Percentiles rank a stretch among this genome's conserved stretches.
These are phyloP conservation scores for Barypeithes pellucidus DNA, from an alignment of 2,888 invertebrate species.

Conservation along the genomic window DNA sequence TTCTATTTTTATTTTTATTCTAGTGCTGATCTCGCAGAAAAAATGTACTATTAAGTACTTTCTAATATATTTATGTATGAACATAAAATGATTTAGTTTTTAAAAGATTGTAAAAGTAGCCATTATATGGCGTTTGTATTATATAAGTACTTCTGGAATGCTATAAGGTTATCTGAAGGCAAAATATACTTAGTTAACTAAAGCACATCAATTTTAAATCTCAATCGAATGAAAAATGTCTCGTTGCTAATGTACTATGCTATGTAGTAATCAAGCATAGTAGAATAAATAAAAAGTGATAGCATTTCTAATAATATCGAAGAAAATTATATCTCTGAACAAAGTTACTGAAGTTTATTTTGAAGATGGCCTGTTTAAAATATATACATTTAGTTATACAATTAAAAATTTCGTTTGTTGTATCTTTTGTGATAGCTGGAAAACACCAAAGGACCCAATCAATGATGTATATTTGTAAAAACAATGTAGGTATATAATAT, in stretches of 20 bases:
- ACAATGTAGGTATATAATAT: conserved; percentile 16
- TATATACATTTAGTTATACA: neutral
- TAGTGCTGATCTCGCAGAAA: conserved; percentile 25
- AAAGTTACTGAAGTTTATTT: neutral
- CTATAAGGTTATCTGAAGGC: neutral
- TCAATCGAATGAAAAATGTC: no score
- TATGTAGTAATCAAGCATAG: no score
- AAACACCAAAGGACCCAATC: conserved; percentile 75
- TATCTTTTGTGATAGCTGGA: conserved; percentile 75
- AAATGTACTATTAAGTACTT: conserved; percentile 38
- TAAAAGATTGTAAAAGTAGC: conserved; percentile 32
- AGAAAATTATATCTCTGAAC: no score
- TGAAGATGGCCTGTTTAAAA: neutral
- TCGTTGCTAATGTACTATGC: no score
- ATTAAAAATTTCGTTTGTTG: conserved; percentile 28
- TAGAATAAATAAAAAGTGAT: no score
- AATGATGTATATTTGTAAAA: conserved; percentile 14
- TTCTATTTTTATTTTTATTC: neutral
- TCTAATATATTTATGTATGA: conserved; percentile 21
- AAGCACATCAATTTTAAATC: no score
- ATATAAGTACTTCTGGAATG: neutral
- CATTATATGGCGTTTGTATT: conserved; percentile 40
- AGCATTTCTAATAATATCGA: no score
- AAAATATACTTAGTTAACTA: neutral
- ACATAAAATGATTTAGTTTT: conserved; percentile 22